Evolutionary conservation across 1,140 invertebrate species (phyloP), one percentile per base, ranked within the genome.

Genomic region (Homarus americanus): DNA sequence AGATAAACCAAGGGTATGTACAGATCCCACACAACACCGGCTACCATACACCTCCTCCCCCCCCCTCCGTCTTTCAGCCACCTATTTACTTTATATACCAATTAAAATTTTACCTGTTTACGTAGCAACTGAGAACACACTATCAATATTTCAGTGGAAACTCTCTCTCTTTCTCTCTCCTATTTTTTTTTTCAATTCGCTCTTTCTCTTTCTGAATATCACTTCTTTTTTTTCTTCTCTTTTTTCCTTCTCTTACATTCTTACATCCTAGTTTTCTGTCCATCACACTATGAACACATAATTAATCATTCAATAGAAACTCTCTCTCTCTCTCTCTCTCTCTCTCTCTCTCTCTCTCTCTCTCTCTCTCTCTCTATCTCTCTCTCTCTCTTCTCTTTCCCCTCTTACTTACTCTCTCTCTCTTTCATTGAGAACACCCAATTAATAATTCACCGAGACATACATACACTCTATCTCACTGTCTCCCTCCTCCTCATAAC

Each of bases 321-420:
- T 40, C 28, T 38, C 15, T 79, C 15, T 79, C 1, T 41, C n/a
- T 2, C 2, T 10, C 17, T 28, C 44, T 80, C 15, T 80, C 44
- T 80, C 12, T 28, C 20, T 36, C 76, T 28, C 41, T 40, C 76
- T 79, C 76, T 79, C 41, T 44, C 41, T 38, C 76, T 44, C 41
- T 38, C 76, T 79, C 34, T 38, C 41, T 44, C 76, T 79, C 36
- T 79, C 36, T 34, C 66, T 72, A 9, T 72, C 66, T 72, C 66
- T 72, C 66, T 72, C 66, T 72, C 66, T 72, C 66, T 78, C 40
- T 41, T 32, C 12, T 32, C 36, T 28, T 79, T 36, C 38, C 41
- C 28, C 38, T 40, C 34, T 79, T 20, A n/a, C 24, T 79, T 17
- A 12, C 41, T 49, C 76, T 79, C 24, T 79, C 38, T 79, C 24